Evolutionary conservation across 2,797 vertebrate species (phyloP).

Genomic region (Natrix natrix): DNA sequence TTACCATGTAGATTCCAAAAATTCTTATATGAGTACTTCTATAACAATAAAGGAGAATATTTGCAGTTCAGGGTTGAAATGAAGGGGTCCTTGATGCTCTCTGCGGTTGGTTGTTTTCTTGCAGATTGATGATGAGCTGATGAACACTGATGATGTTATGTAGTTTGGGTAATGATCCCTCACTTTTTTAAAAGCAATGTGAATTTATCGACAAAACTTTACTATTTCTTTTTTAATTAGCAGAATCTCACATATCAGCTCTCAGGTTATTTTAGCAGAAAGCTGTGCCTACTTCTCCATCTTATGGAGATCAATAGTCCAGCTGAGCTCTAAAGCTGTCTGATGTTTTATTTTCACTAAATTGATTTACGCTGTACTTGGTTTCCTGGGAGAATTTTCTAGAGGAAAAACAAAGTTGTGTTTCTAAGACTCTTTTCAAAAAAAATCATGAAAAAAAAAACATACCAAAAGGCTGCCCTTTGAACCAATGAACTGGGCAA

Average conservation of each 20-base stretch:
- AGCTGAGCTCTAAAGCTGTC: neutral
- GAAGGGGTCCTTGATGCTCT: neutral
- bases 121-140: neutral
- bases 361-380: neutral
- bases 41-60: neutral
- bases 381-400: neutral
- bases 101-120: neutral
- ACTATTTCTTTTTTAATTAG: neutral
- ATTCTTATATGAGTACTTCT: neutral
- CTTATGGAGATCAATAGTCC: neutral
- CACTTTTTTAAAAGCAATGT: neutral
- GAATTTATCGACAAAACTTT: neutral
- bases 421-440: neutral
- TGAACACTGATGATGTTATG: neutral
- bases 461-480: neutral
- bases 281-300: neutral
- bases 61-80: neutral
- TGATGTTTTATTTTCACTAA: neutral
- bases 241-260: neutral
- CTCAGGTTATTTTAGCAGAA: neutral
- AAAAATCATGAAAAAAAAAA: neutral
- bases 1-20: neutral
- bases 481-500: neutral
- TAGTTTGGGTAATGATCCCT: neutral
- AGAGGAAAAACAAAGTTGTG: neutral